Evolutionary conservation across 2,797 vertebrate species (phyloP).

Genomic region (Diglossa cyanea): DNA sequence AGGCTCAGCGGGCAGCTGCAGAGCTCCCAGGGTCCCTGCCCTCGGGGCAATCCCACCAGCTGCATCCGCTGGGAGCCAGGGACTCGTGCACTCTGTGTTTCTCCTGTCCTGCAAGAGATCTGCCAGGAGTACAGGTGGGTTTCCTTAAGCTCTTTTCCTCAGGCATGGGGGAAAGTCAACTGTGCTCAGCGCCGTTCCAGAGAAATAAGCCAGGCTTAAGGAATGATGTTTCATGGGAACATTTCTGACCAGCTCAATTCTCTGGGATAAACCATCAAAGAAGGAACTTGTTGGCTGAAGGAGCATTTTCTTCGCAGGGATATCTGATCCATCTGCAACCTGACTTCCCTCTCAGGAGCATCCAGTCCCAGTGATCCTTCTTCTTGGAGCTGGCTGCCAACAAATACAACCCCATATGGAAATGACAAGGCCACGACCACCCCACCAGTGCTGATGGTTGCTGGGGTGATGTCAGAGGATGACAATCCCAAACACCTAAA

Average conservation of each 20-base stretch:
- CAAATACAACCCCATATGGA: neutral
- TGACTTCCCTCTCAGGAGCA: neutral
- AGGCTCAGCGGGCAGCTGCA: constrained; percentile 18
- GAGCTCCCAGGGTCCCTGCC: constrained; percentile 33
- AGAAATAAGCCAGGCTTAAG: neutral
- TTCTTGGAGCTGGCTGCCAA: neutral
- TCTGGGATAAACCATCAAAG: constrained; percentile 3
- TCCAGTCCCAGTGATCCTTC: neutral
- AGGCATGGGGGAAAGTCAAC: neutral
- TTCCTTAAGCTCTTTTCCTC: constrained; percentile 42
- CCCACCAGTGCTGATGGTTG: neutral
- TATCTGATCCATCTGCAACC: constrained; percentile 14
- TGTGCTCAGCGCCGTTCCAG: neutral
- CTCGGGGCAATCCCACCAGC: constrained; percentile 54
- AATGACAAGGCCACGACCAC: neutral
- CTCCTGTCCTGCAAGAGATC: constrained; percentile 27
- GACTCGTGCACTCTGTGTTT: neutral
- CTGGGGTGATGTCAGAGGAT: constrained; percentile 5
- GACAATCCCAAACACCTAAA: neutral
- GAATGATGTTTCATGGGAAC: neutral
- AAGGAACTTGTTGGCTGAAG: neutral
- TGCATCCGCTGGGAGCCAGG: constrained; percentile 20
- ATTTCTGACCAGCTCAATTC: neutral
- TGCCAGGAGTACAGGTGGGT: constrained; percentile 50
- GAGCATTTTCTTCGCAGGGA: neutral